These are phyloP conservation scores for Metaphire vulgaris DNA, from an alignment of 1,140 invertebrate genomes.

Conservation along the genomic window DNA sequence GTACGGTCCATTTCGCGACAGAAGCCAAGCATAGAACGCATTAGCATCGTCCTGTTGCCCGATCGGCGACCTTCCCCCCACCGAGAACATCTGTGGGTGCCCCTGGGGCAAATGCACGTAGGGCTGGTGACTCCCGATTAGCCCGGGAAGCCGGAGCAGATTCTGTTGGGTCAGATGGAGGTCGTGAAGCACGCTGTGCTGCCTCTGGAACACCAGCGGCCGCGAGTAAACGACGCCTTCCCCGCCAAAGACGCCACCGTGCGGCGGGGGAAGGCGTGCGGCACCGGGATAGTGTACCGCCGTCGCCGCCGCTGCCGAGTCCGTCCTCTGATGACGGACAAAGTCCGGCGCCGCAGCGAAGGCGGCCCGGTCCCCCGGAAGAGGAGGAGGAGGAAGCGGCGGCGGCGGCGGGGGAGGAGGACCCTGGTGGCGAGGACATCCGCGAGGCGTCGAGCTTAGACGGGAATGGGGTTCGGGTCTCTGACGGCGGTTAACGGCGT, in stretches of 20 bases:
- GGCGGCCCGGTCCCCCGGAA: too few relatives aligned
- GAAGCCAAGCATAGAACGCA: constrained; percentile 7
- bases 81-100: neutral
- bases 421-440: neutral
- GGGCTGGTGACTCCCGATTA: neutral
- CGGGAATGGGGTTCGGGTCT: neutral
- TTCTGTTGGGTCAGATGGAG: neutral
- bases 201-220: neutral
- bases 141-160: neutral
- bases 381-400: too few relatives aligned
- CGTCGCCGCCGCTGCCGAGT: neutral
- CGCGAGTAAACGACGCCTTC: neutral
- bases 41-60: neutral
- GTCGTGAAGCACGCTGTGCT: neutral
- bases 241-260: neutral
- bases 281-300: too few relatives aligned
- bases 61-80: neutral
- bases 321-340: neutral
- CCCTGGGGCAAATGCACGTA: neutral
- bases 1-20: neutral
- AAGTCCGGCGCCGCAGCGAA: neutral
- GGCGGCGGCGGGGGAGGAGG: neutral
- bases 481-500: neutral
- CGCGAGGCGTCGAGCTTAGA: neutral
- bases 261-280: neutral